A percentile compares a stretch with the other conserved stretches of the same genome.
phyloP scores from a whole-genome alignment of 2,888 invertebrate species.

The Pharmacophagus antenor region DNA sequence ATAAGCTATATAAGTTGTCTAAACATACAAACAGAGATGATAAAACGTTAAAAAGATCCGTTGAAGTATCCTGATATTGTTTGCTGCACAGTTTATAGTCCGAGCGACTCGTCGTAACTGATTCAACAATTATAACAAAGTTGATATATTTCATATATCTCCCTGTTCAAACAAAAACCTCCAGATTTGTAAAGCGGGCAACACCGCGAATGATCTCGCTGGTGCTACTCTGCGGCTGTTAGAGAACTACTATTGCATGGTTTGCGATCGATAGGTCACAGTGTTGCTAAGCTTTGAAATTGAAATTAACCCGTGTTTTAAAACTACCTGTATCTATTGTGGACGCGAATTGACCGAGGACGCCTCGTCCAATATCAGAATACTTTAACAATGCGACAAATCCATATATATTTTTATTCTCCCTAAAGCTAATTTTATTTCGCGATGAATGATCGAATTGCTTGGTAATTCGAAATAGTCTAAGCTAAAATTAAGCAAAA shows the following conservation, averaged over 20 bases:
- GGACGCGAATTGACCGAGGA: slow-evolving; percentile 58
- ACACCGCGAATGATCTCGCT: slow-evolving; percentile 30
- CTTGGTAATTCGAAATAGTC: slow-evolving; percentile 76
- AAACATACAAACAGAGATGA: slow-evolving; percentile 75
- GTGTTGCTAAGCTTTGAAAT: slow-evolving; percentile 25
- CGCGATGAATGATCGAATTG: slow-evolving; percentile 80
- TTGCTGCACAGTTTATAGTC: slow-evolving; percentile 62
- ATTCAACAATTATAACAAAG: slow-evolving; percentile 43
- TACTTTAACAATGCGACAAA: slow-evolving; percentile 57
- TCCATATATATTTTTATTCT: slow-evolving; percentile 71
- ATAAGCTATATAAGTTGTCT: slow-evolving; percentile 74
- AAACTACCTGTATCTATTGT: slow-evolving; percentile 48
- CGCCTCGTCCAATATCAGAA: slow-evolving; percentile 48
- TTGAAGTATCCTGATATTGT: slow-evolving; percentile 51
- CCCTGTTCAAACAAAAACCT: slow-evolving; percentile 44
- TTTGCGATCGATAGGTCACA: slow-evolving; percentile 1
- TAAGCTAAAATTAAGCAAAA: slow-evolving; percentile 72
- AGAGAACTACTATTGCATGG: slow-evolving; percentile 14
- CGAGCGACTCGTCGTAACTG: slow-evolving; percentile 53
- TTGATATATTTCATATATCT: slow-evolving; percentile 69
- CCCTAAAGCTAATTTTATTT: slow-evolving; percentile 72
- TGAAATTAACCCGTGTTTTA: slow-evolving; percentile 36
- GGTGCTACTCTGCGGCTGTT: slow-evolving; percentile 6
- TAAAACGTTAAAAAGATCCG: slow-evolving; percentile 61
- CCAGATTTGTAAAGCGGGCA: slow-evolving; percentile 34